Evolutionary conservation across 2,888 invertebrate genomes (phyloP), one percentile per base, ranked within the genome.

Genomic region (Plutella xylostella): DNA sequence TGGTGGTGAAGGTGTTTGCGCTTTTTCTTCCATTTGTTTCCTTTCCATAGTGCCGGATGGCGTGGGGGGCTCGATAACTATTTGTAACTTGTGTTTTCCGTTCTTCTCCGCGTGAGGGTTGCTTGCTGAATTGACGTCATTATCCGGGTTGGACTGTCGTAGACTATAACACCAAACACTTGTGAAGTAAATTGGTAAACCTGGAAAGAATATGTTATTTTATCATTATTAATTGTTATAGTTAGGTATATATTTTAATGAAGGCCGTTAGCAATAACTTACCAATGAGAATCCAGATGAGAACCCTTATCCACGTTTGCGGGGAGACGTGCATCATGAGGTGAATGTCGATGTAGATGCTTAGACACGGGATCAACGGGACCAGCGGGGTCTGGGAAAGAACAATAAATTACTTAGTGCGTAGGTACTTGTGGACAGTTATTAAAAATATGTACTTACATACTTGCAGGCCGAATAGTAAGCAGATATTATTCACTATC

Each of bases 251-350:
- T 28, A 6, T 9, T 28, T 34, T 6, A 22, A 22, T 6, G 9
- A 22, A 3, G 33, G 14, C 33, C 14, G 33, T 14, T 33, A 25
- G 12, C 22, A 17, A 12, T n/a, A 41, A n/a, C 60, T 85, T 72
- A 92, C 96, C 96, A 51, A 94, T 72, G 11, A 70, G 64, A 82
- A 95, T 88, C 96, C 96, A 96, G 22, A 93, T 77, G 3, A 77
- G 79, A 62, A 95, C 92, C 53, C 94, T 76, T n/a, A 94, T 80
- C 96, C 96, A 96, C 0, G 96, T 96, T 51, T 87, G 82, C 1
- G 70, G 56, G 52, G 92, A 91, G 54, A 96, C 78, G 70, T 93
- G 88, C 45, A 93, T 76, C 94, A 96, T 94, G 18, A 96, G 78
- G 65, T 94, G 93, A 45, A 94, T 86, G 64, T 96, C 96, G 35